Percentiles rank a stretch among this genome's conserved stretches.
Evolutionary conservation across 2,888 invertebrate genomes (phyloP).

Genomic region (Drosophila mettleri): DNA sequence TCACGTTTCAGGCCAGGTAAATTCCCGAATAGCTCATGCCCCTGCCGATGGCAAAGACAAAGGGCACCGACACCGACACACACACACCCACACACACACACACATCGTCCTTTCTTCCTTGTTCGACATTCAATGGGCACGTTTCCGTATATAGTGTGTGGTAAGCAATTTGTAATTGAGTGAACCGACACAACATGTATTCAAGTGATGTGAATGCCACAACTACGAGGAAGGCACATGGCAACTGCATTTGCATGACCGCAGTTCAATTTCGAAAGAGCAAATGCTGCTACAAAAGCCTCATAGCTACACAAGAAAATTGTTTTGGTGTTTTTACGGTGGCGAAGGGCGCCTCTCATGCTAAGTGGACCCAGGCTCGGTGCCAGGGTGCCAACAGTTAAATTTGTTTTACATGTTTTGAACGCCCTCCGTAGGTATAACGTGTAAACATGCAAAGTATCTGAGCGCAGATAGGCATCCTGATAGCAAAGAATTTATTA

Average conservation of each 20-base stretch:
- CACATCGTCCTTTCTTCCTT: neutral
- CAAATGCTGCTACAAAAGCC: neutral
- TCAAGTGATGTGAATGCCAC: slow-evolving; percentile 25
- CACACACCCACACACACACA: slow-evolving; percentile 3
- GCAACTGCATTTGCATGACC: slow-evolving; percentile 48
- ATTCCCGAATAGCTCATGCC: slow-evolving; percentile 30
- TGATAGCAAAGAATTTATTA: neutral
- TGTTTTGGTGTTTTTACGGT: slow-evolving; percentile 3
- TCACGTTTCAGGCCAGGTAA: slow-evolving; percentile 44
- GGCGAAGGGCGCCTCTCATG: neutral
- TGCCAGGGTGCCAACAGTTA: neutral
- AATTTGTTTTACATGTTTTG: slow-evolving; percentile 6
- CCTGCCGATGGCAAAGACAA: slow-evolving; percentile 20
- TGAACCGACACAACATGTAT: slow-evolving; percentile 24
- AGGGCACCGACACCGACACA: slow-evolving; percentile 1
- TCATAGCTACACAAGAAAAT: neutral
- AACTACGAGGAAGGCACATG: slow-evolving; percentile 22
- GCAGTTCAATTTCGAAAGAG: neutral
- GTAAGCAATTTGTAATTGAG: slow-evolving; percentile 65
- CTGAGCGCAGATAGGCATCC: neutral
- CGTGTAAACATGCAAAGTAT: neutral
- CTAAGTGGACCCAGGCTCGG: neutral
- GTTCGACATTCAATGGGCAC: slow-evolving; percentile 34
- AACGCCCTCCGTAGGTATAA: neutral
- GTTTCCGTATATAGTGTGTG: slow-evolving; percentile 36